Evolutionary conservation across 2,888 invertebrate species (phyloP).

Genomic region (Thyatira batis): DNA sequence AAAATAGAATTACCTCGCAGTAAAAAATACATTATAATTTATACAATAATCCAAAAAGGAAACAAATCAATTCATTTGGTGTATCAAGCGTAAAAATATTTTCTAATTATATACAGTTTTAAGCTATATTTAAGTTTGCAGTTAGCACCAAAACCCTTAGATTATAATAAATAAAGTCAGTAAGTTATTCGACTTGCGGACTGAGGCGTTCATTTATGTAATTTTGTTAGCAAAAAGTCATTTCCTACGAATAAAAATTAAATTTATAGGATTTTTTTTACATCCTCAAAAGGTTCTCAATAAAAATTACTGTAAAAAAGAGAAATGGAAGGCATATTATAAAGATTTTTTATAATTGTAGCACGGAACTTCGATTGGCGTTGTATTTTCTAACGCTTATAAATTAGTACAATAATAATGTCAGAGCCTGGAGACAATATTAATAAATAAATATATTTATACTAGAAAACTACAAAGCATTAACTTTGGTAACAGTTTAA

Average conservation of each 20-base stretch:
- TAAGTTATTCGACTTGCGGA: too few relatives aligned
- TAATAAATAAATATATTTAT: background rate
- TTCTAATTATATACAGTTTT: background rate
- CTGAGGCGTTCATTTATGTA: too few relatives aligned
- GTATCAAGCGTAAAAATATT: background rate
- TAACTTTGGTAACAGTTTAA: background rate
- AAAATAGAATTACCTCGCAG: background rate
- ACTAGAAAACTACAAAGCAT: background rate
- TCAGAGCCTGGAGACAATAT: background rate
- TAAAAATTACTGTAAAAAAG: too few relatives aligned
- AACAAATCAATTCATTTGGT: background rate
- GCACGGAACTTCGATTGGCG: too few relatives aligned
- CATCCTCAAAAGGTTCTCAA: too few relatives aligned
- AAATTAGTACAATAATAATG: background rate
- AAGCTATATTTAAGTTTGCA: background rate
- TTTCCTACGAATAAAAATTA: too few relatives aligned
- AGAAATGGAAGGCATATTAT: too few relatives aligned
- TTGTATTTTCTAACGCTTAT: background rate
- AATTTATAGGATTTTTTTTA: too few relatives aligned
- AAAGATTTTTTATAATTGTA: too few relatives aligned
- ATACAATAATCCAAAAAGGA: background rate
- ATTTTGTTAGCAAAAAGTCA: too few relatives aligned
- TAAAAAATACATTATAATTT: background rate
- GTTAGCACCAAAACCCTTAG: background rate
- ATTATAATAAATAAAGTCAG: background rate